Evolutionary conservation across 2,888 invertebrate genomes (phyloP).

Genomic region (Cephus pulcher): DNA sequence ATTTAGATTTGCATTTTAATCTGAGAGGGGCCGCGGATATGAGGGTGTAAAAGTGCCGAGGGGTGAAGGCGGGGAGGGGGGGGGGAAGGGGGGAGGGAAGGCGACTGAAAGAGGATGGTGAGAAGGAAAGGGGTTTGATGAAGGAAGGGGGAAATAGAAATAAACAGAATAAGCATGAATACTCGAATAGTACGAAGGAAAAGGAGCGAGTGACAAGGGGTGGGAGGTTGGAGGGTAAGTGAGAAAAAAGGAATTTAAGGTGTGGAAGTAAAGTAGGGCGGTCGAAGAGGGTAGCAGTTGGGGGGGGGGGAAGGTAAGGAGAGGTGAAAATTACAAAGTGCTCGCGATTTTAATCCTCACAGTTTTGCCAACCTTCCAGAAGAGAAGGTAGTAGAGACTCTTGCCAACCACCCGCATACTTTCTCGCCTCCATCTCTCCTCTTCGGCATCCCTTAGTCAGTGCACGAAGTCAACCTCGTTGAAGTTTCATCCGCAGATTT

Average conservation of each 20-base stretch:
- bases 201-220: not conserved
- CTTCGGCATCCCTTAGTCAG: conserved; percentile 18
- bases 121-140: not conserved
- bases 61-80: no score
- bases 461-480: not conserved
- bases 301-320: no score
- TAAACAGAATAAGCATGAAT: not conserved
- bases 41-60: not conserved
- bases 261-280: not conserved
- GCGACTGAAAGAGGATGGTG: not conserved
- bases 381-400: not conserved
- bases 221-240: not conserved
- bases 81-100: no score
- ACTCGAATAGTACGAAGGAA: not conserved
- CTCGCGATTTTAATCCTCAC: conserved; percentile 51
- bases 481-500: conserved; percentile 47
- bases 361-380: conserved; percentile 24
- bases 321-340: conserved; percentile 54
- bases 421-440: conserved; percentile 10
- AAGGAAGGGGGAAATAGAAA: not conserved
- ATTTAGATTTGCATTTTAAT: conserved; percentile 62
- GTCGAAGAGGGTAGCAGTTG: not conserved
- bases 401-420: conserved; percentile 1
- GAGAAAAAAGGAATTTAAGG: not conserved
- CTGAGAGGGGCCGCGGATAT: conserved; percentile 25